Conservation (phyloP, 2,888 invertebrate genomes). For the Drosophila phalerata region DNA sequence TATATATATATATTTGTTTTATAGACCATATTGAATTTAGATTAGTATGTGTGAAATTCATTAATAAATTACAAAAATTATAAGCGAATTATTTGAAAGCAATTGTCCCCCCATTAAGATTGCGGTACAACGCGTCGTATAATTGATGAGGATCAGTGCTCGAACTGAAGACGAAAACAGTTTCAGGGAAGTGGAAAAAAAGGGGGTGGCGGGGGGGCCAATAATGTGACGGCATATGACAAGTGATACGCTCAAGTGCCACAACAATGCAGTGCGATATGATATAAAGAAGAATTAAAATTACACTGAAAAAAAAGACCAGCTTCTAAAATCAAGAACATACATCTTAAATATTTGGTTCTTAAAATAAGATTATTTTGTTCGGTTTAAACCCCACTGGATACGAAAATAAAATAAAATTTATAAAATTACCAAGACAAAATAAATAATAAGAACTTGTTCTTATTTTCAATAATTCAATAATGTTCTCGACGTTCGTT, state of each 20-base stretch:
- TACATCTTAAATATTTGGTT: no score
- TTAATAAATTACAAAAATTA: conserved; percentile 42
- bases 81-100: conserved; percentile 42
- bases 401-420: no score
- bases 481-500: no score
- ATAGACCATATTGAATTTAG: background rate
- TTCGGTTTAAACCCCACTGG: no score
- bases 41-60: conserved; percentile 5
- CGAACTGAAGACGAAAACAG: background rate
- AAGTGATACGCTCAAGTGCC: conserved; percentile 27
- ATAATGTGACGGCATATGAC: conserved; percentile 37
- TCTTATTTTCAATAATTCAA: no score
- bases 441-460: no score
- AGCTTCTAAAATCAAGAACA: no score
- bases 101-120: conserved; percentile 11
- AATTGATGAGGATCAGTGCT: conserved; percentile 2
- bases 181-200: background rate
- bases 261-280: background rate
- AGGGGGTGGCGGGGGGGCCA: background rate
- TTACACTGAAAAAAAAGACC: no score
- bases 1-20: background rate
- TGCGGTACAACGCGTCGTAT: conserved; percentile 9
- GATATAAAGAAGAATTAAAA: no score
- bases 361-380: no score
- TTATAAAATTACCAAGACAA: no score